A percentile compares a stretch with the other conserved stretches of the same genome.
phyloP scores from a whole-genome alignment of 2,888 invertebrate species.

The Eristalis pertinax region DNA sequence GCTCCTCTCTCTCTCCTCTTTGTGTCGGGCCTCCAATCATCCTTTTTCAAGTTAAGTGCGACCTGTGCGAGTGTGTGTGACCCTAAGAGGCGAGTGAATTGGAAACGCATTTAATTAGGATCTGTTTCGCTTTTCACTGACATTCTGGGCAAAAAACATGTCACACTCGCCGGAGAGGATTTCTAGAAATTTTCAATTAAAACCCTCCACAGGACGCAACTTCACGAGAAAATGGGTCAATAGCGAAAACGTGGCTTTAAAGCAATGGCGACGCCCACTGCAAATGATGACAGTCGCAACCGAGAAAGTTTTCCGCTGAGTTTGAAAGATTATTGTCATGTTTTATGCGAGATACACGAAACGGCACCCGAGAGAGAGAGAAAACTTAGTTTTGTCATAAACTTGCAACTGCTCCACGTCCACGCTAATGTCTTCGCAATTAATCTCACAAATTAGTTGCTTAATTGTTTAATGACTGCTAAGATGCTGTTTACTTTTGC shows the following conservation, averaged over 20 bases:
- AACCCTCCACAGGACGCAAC: not conserved
- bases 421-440: not conserved
- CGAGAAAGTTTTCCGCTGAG: not conserved
- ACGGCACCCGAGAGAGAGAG: not conserved
- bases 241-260: not conserved
- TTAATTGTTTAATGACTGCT: not conserved
- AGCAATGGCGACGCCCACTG: not conserved
- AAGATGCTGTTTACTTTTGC: not conserved
- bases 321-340: not conserved
- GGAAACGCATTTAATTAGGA: constrained; percentile 55
- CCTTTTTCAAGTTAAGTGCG: constrained; percentile 30
- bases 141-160: constrained; percentile 1
- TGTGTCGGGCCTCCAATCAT: constrained; percentile 53
- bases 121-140: not conserved
- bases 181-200: not conserved
- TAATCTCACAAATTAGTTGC: not conserved
- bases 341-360: not conserved
- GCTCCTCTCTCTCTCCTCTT: not conserved
- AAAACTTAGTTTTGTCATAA: not conserved
- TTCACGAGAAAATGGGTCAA: not conserved
- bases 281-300: no score
- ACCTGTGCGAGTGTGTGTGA: constrained; percentile 40
- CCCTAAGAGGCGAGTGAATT: constrained; percentile 26
- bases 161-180: constrained; percentile 8
- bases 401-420: not conserved